Evolutionary conservation across 2,113 vertebrate species (phyloP).

Genomic region (Cochlearius cochlearius): DNA sequence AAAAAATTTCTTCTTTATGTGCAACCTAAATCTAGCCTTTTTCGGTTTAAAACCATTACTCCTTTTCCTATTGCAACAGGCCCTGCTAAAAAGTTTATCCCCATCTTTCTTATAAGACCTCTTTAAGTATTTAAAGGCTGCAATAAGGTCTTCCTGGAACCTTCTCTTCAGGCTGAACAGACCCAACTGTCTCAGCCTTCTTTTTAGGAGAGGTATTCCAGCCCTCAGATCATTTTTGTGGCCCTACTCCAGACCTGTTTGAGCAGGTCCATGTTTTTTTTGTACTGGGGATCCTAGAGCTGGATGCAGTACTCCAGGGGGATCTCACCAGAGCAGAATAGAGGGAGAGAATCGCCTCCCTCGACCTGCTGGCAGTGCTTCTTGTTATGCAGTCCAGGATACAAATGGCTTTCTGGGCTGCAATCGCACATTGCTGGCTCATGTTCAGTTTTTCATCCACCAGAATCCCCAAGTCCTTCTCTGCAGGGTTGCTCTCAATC

Average conservation of each 20-base stretch:
- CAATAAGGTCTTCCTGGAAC: not conserved
- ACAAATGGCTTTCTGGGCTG: not conserved
- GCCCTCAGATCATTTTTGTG: not conserved
- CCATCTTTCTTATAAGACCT: not conserved
- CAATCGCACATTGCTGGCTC: accelerated
- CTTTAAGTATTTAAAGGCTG: not conserved
- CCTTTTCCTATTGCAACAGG: not conserved
- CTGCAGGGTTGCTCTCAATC: not conserved
- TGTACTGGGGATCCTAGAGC: not conserved
- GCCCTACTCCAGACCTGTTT: accelerated
- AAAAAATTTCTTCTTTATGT: not conserved
- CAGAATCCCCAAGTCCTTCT: not conserved
- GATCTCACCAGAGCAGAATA: not conserved
- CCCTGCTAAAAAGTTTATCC: not conserved
- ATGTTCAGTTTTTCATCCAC: not conserved
- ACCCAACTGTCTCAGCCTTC: not conserved
- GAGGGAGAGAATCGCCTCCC: not conserved
- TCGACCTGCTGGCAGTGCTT: not conserved
- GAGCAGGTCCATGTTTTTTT: not conserved
- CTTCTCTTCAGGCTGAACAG: not conserved
- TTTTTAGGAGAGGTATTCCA: not conserved
- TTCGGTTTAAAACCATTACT: not conserved
- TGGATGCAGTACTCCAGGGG: not conserved
- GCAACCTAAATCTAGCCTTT: not conserved
- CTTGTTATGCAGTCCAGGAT: not conserved